Conservation (phyloP, 2,797 vertebrate species). For the Eupleurogrammus muticus region DNA sequence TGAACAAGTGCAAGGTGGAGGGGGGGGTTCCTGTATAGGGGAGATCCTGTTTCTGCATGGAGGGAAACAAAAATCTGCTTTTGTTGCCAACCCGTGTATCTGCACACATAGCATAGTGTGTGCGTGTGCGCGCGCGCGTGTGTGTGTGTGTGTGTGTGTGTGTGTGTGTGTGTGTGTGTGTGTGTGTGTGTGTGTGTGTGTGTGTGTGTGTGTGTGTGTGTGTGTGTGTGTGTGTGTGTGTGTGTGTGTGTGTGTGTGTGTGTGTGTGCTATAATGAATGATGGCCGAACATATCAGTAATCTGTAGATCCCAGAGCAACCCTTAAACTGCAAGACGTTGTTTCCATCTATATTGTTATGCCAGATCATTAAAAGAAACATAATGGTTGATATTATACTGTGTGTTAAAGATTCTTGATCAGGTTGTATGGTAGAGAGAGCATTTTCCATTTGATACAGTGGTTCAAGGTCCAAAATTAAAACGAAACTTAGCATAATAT, state of each 20-base stretch:
- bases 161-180: too few species aligned
- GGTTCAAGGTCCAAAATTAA: not conserved
- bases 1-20: slow-evolving; percentile 32
- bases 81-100: too few species aligned
- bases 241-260: too few species aligned
- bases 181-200: too few species aligned
- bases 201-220: too few species aligned
- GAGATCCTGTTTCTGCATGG: slow-evolving; percentile 15
- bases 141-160: not conserved
- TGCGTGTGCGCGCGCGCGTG: not conserved
- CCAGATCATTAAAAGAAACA: not conserved
- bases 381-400: not conserved
- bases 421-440: not conserved
- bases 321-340: not conserved
- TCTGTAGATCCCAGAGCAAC: not conserved
- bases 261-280: slow-evolving; percentile 13
- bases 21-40: slow-evolving; percentile 12
- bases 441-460: not conserved
- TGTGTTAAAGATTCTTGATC: not conserved
- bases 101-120: not conserved
- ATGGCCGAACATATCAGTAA: slow-evolving; percentile 7
- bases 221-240: too few species aligned
- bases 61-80: not conserved
- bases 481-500: not conserved
- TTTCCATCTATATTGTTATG: not conserved